Conservation (phyloP, 2,888 invertebrate species). For the Parelbella ahira region DNA sequence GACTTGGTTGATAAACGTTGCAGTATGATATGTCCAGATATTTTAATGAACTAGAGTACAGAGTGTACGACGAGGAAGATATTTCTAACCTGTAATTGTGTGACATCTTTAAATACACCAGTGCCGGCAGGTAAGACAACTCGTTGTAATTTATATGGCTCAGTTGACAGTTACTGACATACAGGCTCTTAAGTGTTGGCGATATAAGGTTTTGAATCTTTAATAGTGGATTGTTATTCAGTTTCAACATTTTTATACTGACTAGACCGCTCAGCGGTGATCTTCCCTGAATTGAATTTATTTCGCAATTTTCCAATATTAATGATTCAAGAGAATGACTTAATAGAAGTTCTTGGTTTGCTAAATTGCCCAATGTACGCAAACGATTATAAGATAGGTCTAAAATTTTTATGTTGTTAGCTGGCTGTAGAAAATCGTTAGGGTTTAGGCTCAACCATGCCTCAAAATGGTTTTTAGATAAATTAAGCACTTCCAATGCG, state of each 20-base stretch:
- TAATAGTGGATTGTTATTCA: slow-evolving; percentile 76
- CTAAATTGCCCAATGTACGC: slow-evolving; percentile 68
- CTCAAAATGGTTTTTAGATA: slow-evolving; percentile 82
- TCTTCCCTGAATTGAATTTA: slow-evolving; percentile 73
- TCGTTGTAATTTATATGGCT: slow-evolving; percentile 72
- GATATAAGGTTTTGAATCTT: slow-evolving; percentile 72
- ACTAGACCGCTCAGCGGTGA: slow-evolving; percentile 73
- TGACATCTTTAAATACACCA: slow-evolving; percentile 82
- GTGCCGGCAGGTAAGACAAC: slow-evolving; percentile 77
- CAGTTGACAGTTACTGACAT: slow-evolving; percentile 81
- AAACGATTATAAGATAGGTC: slow-evolving; percentile 84
- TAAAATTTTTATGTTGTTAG: slow-evolving; percentile 77
- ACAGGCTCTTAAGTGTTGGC: slow-evolving; percentile 72
- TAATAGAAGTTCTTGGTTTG: slow-evolving; percentile 73
- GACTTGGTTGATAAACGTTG: slow-evolving; percentile 80
- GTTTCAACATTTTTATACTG: slow-evolving; percentile 73
- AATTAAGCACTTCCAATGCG: slow-evolving; percentile 79
- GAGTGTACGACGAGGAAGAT: slow-evolving; percentile 53
- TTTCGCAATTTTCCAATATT: slow-evolving; percentile 82
- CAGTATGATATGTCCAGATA: slow-evolving; percentile 82
- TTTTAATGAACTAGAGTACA: slow-evolving; percentile 76
- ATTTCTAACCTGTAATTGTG: slow-evolving; percentile 81
- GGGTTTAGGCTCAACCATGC: slow-evolving; percentile 81
- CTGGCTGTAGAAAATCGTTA: slow-evolving; percentile 67
- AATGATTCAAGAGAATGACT: slow-evolving; percentile 81